Evolutionary conservation across 2,113 vertebrate genomes (phyloP), one percentile per base, ranked within the genome.

Genomic region (Isichthys henryi): DNA sequence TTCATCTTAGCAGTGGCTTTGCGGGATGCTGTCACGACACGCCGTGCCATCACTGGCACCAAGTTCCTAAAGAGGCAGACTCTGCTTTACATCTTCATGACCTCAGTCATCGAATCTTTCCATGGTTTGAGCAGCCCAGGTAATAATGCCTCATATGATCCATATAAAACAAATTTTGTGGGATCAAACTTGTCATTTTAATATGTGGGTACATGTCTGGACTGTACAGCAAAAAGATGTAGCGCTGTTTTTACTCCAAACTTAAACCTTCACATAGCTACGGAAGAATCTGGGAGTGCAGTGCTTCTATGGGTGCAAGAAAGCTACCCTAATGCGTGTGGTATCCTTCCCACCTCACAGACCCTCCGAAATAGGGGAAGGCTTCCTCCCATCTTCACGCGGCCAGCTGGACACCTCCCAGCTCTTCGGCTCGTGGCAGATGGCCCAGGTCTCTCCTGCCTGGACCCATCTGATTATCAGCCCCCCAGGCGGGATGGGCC

Each of bases 401-500:
- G 5, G 31, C 70, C 70, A 88, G 49, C 49, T 52, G 70, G 70
- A 53, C 70, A 4, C 19, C 39, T 74, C 88, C 87, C 46, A 52
- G 27, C 66, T 46, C 21, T 1, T 45, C 46, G 31, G 48, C 13
- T 43, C 39, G 43, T 27, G 82, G 31, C 80, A 89, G 89, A 88
- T 83, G 90, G 90, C 56, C 77, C 53, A 23, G 83, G 31, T 9
- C 39, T 35, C 80, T 58, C 77, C 90, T 45, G 56, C 62, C 21
- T 23, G 49, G 62, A 46, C 46, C 45, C 8, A 83, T 88, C 74
- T 66, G 77, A 82, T 88, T 85, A 84, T 84, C 52, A 43, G 88
- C 82, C 50, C 70, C 8, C 45, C 45, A 82, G 58, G 53, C 43
- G 17, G n/a, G 52, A 19, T 43, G 0, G 7, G 62, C 21, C 85